Conservation (phyloP, 2,113 vertebrate species). For the Sorex fumeus region DNA sequence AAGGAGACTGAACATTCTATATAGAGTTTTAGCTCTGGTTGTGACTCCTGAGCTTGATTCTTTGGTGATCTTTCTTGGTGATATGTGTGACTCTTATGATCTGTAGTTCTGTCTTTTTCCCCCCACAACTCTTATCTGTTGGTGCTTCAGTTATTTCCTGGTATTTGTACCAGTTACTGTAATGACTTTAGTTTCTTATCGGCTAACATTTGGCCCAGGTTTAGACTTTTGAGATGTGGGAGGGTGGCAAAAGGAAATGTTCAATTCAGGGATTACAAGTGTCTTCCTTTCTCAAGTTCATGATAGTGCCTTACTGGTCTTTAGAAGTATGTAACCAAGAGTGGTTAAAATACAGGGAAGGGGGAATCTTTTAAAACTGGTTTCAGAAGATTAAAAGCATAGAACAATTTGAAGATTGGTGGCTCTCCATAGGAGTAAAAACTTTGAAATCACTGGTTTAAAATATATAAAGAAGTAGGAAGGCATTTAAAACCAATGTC, state of each 20-base stretch:
- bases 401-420: background rate
- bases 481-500: conserved; percentile 26
- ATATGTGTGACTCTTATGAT: background rate
- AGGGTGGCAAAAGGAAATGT: background rate
- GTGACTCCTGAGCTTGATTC: background rate
- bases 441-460: background rate
- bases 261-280: background rate
- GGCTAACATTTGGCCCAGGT: background rate
- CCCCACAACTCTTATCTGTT: background rate
- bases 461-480: background rate
- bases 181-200: conserved; percentile 50
- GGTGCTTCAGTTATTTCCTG: conserved; percentile 27
- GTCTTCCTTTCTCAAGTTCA: background rate
- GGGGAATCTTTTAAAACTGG: background rate
- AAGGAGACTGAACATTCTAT: background rate
- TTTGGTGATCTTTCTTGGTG: background rate
- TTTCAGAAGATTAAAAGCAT: conserved; percentile 15
- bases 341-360: background rate
- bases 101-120: background rate
- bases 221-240: background rate
- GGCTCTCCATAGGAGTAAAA: too few species aligned
- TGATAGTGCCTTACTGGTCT: background rate
- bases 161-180: conserved; percentile 41
- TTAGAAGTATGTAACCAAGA: background rate
- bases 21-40: background rate